Conservation (phyloP, 1,140 invertebrate species). For the Stenopsyche tienmushanensis region DNA sequence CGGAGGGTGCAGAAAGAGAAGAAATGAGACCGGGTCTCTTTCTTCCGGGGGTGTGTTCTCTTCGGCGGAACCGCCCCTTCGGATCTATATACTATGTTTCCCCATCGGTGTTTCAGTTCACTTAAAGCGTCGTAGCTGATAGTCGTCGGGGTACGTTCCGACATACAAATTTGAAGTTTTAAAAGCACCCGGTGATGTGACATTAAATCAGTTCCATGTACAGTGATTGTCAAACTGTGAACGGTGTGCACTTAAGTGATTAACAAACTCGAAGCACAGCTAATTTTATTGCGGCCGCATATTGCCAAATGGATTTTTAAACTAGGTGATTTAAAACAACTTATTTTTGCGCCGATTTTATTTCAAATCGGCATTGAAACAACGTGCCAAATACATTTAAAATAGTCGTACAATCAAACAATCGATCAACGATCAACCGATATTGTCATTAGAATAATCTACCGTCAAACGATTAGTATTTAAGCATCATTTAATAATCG, state of each 20-base stretch:
- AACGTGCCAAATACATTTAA: too few relatives aligned
- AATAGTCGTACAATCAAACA: too few relatives aligned
- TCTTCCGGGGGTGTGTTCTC: conserved; percentile 17
- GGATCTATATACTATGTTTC: conserved; percentile 8
- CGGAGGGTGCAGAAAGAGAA: conserved; percentile 4
- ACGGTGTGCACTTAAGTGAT: not conserved
- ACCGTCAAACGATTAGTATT: too few relatives aligned
- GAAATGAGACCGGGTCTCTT: conserved; percentile 6
- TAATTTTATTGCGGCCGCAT: too few relatives aligned
- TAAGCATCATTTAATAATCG: too few relatives aligned
- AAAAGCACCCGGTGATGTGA: not conserved
- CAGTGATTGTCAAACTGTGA: not conserved
- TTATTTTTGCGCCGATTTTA: too few relatives aligned
- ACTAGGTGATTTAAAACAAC: too few relatives aligned
- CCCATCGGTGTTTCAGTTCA: conserved; percentile 12
- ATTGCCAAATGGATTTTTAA: too few relatives aligned
- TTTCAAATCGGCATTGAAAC: too few relatives aligned
- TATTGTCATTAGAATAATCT: too few relatives aligned
- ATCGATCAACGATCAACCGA: too few relatives aligned
- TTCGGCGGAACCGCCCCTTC: not conserved
- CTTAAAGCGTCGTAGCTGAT: not conserved
- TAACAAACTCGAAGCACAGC: too few relatives aligned
- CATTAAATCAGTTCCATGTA: not conserved
- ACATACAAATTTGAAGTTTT: not conserved
- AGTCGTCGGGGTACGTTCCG: not conserved